Base-by-base conservation (phyloP, 2,888 invertebrate species). In the Cyclophora punctaria region DNA sequence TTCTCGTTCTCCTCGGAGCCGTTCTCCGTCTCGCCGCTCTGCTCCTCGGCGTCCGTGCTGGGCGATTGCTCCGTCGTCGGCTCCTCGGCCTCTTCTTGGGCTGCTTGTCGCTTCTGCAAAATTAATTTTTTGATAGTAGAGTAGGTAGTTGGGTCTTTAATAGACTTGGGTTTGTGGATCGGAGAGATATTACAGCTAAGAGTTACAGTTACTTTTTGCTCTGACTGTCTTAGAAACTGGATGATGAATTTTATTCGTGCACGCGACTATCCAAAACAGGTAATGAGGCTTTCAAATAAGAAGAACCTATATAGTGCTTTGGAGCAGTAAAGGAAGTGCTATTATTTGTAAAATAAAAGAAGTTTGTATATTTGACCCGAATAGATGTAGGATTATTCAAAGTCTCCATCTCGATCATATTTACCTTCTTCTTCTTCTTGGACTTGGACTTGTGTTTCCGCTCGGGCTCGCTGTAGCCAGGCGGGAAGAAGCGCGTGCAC, bases 401-500 rank as follows among this genome's bases (percentile, higher is more conserved):
- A 7, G 33, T 37, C 48, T 3, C 7, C 41, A 6, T 41, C 48
- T 20, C 20, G 20, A 20, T 20, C 20, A 7, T 44, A 7, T n/a
- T 7, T 58, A 84, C 89, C 79, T 86, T 91, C 68, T 90, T 90
- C 68, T 90, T 91, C 70, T 88, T 91, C 74, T 87, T 90, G 41
- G 79, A 73, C 58, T 89, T 86, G 4, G 76, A 66, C 55, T 84
- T 81, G 41, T 80, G 75, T 49, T 80, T 78, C 51, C 79, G 83
- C 47, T 90, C 90, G 0, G 87, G 88, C 45, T 80, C 89, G 58
- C 90, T 91, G 71, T 91, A 92, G 1, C 90, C 92, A 2, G 89
- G 84, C 0, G 94, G 94, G 77, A 95, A 95, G 87, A 94, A 93
- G 51, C 89, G 72, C 3, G 83, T 78, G 50, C 92, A 91, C 64